Evolutionary conservation across 2,797 vertebrate genomes (phyloP), one percentile per base, ranked within the genome.

Genomic region (Furcifer pardalis): DNA sequence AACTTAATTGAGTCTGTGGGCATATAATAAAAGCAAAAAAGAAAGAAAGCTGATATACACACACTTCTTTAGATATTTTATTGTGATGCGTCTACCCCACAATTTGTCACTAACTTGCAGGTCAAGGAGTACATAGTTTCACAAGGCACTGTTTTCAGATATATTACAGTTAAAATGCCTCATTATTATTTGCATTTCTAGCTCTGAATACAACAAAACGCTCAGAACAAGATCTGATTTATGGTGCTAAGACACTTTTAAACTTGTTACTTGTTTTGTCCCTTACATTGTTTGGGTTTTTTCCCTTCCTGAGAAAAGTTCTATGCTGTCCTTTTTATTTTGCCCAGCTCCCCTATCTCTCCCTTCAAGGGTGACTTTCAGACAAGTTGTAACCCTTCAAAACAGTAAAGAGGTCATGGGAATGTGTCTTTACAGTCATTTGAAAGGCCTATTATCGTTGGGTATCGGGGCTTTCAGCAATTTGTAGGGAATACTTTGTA

Each of bases 381-480:
- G 74, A 79, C 52, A 60, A 77, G 84, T 90, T 80, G 74, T 77
- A 71, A 65, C 42, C 60, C 49, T 84, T 77, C 78, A 69, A 85
- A 63, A 88, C 85, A 84, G 82, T 1, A 32, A 68, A 77, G 46
- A 71, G 93, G 90, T 94, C 93, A 91, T 95, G 93, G 93, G 92
- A 95, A 93, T 77, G 72, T 87, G 89, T 78, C 60, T 66, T 90
- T 86, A 88, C 91, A 91, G 93, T 91, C 81, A 87, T 73, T 46
- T 86, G 52, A 8, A 82, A 84, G 77, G 68, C 65, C 91, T 89
- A 85, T 76, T 86, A 79, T 91, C 90, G 90, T 86, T 87, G 69
- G 76, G 86, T 40, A 32, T 76, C 90, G 90, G 88, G 82, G 84
- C 81, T 1, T 87, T 86, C 85, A 84, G 82, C 49, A 32, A 87